phyloP scores from a whole-genome alignment of 2,888 invertebrate species.

The Petrophora chlorosata region DNA sequence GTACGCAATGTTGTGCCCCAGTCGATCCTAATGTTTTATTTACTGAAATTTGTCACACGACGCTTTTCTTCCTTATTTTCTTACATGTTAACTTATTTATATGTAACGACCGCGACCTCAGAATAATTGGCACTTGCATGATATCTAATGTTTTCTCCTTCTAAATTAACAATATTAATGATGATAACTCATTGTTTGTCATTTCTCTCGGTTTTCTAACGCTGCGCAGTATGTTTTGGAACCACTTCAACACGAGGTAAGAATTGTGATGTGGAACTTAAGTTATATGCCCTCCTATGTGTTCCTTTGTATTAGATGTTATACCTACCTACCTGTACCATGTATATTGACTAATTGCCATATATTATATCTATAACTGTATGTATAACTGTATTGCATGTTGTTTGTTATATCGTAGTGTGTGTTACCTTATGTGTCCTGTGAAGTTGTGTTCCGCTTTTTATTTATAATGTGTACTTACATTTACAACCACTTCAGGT shows the following conservation, averaged over 20 bases:
- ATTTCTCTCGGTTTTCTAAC: conserved; percentile 89
- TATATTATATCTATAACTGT: conserved; percentile 34
- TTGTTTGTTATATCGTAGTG: conserved; percentile 35
- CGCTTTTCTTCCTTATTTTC: conserved; percentile 67
- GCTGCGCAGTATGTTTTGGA: conserved; percentile 99
- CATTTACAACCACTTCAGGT: conserved; percentile 23
- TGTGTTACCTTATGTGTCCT: conserved; percentile 79
- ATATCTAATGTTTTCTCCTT: conserved; percentile 56
- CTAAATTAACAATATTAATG: conserved; percentile 68
- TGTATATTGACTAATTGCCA: conserved; percentile 26
- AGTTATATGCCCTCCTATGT: conserved; percentile 24
- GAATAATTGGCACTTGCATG: conserved; percentile 67
- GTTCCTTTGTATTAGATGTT: conserved; percentile 27
- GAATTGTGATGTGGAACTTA: conserved; percentile 67
- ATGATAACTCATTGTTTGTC: conserved; percentile 81
- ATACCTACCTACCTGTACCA: conserved; percentile 23
- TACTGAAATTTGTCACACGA: conserved; percentile 69
- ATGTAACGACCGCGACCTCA: conserved; percentile 18
- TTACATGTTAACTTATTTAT: conserved; percentile 47
- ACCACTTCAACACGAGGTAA: conserved; percentile 99
- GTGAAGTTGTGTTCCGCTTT: conserved; percentile 85
- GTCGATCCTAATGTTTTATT: conserved; percentile 84
- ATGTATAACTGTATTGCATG: conserved; percentile 44
- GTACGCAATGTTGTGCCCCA: conserved; percentile 93
- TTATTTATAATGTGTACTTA: conserved; percentile 56